Conservation (phyloP, 2,797 vertebrate species). For the Antennarius maculatus region DNA sequence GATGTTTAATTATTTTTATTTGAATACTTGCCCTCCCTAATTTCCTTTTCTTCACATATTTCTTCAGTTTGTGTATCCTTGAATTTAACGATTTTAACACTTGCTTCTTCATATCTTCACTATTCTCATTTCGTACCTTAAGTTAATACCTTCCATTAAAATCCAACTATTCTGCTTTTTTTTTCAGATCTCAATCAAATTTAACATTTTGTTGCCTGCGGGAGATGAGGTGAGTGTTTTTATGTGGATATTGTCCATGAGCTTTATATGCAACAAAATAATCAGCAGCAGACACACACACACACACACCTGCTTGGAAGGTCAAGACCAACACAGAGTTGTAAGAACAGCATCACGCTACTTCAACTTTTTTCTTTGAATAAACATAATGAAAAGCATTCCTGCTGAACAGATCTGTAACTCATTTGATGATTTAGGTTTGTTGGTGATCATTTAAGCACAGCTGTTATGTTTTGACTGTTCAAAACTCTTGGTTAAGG, state of each 20-base stretch:
- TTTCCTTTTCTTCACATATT: not conserved
- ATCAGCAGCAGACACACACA: not conserved
- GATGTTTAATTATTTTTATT: not conserved
- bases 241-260: not conserved
- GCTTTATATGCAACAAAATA: not conserved
- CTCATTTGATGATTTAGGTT: slow-evolving; percentile 1
- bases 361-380: not conserved
- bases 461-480: not conserved
- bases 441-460: not conserved
- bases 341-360: not conserved
- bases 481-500: not conserved
- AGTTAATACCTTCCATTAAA: not conserved
- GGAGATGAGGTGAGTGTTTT: not conserved
- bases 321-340: not conserved
- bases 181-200: not conserved
- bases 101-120: not conserved
- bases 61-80: not conserved
- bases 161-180: not conserved
- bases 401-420: not conserved
- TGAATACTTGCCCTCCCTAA: not conserved
- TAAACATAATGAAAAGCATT: not conserved
- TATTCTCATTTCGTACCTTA: too few relatives aligned
- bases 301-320: not conserved
- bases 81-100: not conserved
- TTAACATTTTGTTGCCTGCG: not conserved